Evolutionary conservation across 2,797 vertebrate species (phyloP).

Genomic region (Spondyliosoma cantharus): DNA sequence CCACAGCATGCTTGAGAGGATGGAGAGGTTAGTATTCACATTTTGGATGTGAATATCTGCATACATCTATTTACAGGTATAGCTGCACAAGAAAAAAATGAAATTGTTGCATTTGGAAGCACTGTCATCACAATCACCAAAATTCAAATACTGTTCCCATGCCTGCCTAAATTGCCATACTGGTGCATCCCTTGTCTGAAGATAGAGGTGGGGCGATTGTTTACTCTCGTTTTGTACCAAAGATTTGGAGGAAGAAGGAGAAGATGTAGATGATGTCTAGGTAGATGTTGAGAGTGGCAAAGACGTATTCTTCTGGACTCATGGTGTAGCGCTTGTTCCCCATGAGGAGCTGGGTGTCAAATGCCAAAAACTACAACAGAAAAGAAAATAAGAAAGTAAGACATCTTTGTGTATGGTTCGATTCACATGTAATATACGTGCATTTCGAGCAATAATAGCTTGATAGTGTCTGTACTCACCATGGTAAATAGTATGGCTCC

Average conservation of each 20-base stretch:
- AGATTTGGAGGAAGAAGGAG: slow-evolving; percentile 93
- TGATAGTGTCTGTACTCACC: slow-evolving; percentile 77
- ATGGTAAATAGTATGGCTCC: slow-evolving; percentile 92
- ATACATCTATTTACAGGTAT: slow-evolving; percentile 20
- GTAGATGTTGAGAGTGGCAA: slow-evolving; percentile 94
- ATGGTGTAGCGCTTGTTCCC: slow-evolving; percentile 90
- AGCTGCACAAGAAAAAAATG: slow-evolving; percentile 34
- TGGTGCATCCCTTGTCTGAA: slow-evolving; percentile 12
- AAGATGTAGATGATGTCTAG: slow-evolving; percentile 95
- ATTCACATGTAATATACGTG: background rate
- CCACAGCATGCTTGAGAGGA: slow-evolving; percentile 63
- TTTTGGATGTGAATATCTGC: slow-evolving; percentile 28
- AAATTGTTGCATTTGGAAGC: slow-evolving; percentile 44
- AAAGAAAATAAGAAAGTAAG: slow-evolving; percentile 21
- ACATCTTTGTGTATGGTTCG: background rate
- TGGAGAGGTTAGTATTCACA: slow-evolving; percentile 19
- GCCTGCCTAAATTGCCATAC: slow-evolving; percentile 14
- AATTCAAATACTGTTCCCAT: slow-evolving; percentile 18
- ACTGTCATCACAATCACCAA: slow-evolving; percentile 44
- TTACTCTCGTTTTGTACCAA: slow-evolving; percentile 87
- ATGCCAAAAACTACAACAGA: slow-evolving; percentile 91
- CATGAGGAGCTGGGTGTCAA: slow-evolving; percentile 95
- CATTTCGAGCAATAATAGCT: background rate
- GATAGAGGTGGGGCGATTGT: background rate
- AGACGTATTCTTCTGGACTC: slow-evolving; percentile 94